phyloP scores from a whole-genome alignment of 2,888 invertebrate species.

The Tanypteryx hageni region DNA sequence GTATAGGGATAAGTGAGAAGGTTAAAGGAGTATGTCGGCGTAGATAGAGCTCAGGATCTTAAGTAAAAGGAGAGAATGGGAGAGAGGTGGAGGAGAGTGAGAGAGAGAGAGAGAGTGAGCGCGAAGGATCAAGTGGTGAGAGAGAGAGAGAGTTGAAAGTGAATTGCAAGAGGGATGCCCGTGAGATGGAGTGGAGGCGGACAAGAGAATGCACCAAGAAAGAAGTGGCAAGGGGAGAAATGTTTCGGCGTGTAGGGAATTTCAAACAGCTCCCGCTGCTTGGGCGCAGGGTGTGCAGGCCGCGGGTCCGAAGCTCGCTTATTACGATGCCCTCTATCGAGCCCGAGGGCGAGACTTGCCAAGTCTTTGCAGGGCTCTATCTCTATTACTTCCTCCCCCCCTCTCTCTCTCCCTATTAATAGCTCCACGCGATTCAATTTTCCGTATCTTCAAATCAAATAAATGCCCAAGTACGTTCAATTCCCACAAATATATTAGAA shows the following conservation, averaged over 20 bases:
- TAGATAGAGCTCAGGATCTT: background rate
- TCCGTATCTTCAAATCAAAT: no score
- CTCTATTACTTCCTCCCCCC: background rate
- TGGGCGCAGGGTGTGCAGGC: background rate
- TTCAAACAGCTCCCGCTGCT: conserved; percentile 11
- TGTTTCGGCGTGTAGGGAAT: conserved; percentile 39
- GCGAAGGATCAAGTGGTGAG: no score
- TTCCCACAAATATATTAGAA: no score
- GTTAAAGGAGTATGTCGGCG: background rate
- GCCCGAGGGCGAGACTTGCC: background rate
- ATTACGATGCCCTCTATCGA: background rate
- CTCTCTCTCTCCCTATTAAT: background rate
- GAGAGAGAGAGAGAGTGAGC: background rate
- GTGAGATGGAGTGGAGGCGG: background rate
- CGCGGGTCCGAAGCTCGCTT: no score
- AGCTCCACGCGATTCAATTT: no score
- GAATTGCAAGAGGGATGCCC: background rate
- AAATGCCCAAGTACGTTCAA: no score
- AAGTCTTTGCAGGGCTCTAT: background rate
- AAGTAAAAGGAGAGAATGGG: no score
- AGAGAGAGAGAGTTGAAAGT: background rate
- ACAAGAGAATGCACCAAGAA: background rate
- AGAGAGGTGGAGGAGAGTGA: background rate
- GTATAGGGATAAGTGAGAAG: background rate
- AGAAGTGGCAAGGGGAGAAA: background rate